Percentiles rank a stretch among this genome's conserved stretches.
phyloP scores from a whole-genome alignment of 1,140 invertebrate genomes.

The Wiebesia pumilae region DNA sequence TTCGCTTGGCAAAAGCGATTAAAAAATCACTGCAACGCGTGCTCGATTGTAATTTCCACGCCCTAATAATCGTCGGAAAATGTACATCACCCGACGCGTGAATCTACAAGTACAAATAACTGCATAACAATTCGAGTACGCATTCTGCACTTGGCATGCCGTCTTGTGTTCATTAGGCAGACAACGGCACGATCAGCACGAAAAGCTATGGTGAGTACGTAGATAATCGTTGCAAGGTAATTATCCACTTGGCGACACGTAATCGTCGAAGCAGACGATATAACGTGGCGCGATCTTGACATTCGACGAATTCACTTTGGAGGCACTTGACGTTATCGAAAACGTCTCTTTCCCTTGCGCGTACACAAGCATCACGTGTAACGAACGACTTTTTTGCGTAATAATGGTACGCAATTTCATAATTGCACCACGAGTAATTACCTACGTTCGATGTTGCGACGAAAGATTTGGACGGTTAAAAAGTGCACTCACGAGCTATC shows the following conservation, averaged over 20 bases:
- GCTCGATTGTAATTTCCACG: not conserved
- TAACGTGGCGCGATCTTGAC: conserved; percentile 61
- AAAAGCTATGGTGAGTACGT: conserved; percentile 52
- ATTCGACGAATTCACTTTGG: conserved; percentile 54
- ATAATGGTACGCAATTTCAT: not conserved
- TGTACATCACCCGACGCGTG: not conserved
- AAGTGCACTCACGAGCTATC: not conserved
- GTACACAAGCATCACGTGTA: no score
- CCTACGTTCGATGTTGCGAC: no score
- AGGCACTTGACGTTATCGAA: conserved; percentile 15
- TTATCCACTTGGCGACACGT: conserved; percentile 62
- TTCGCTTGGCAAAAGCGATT: not conserved
- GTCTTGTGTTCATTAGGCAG: conserved; percentile 45
- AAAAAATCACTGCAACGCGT: not conserved
- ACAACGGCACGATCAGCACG: conserved; percentile 55
- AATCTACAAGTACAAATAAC: not conserved
- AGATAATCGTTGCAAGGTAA: conserved; percentile 63
- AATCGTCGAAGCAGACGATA: conserved; percentile 48
- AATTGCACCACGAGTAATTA: not conserved
- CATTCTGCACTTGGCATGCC: conserved; percentile 32
- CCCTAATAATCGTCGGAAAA: conserved; percentile 25
- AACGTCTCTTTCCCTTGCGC: not conserved
- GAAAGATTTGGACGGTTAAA: not conserved
- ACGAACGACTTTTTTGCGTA: not conserved
- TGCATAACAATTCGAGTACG: not conserved